Percentiles rank a stretch among this genome's conserved stretches.
Evolutionary conservation across 2,888 invertebrate species (phyloP).

Genomic region (Andrena bucephala): DNA sequence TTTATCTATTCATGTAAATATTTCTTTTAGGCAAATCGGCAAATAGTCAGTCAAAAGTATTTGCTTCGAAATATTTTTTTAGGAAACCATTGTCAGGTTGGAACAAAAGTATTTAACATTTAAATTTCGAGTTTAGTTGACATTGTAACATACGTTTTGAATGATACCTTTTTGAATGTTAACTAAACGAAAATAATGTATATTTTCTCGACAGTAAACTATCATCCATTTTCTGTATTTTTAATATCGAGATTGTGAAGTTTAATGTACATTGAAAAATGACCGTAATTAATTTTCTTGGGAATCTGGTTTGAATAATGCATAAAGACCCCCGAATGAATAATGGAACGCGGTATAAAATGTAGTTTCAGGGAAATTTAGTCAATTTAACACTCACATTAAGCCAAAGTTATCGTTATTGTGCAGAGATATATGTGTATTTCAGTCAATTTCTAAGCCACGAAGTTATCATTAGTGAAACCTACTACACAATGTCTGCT

Average conservation of each 20-base stretch:
- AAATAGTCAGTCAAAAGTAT: not conserved
- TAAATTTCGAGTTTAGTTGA: too few relatives aligned
- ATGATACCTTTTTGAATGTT: not conserved
- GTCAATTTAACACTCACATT: not conserved
- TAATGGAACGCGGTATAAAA: conserved; percentile 17
- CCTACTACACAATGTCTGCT: not conserved
- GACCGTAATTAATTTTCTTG: conserved; percentile 28
- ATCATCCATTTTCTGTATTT: not conserved
- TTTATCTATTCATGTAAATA: too few relatives aligned
- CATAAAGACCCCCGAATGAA: conserved; percentile 12
- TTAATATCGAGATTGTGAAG: not conserved
- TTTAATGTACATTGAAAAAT: conserved; percentile 16
- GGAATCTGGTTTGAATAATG: conserved; percentile 19
- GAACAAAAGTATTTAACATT: not conserved
- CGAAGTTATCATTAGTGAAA: not conserved
- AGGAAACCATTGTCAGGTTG: not conserved
- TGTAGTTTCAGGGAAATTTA: not conserved
- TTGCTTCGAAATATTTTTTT: not conserved
- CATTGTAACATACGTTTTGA: too few relatives aligned
- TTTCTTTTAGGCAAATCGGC: too few relatives aligned
- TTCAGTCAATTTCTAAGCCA: not conserved
- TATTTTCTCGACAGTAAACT: not conserved
- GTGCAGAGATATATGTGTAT: not conserved
- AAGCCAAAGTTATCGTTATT: not conserved
- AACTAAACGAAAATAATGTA: not conserved